Conservation (phyloP, 2,888 invertebrate species). For the Eulithis testata region DNA sequence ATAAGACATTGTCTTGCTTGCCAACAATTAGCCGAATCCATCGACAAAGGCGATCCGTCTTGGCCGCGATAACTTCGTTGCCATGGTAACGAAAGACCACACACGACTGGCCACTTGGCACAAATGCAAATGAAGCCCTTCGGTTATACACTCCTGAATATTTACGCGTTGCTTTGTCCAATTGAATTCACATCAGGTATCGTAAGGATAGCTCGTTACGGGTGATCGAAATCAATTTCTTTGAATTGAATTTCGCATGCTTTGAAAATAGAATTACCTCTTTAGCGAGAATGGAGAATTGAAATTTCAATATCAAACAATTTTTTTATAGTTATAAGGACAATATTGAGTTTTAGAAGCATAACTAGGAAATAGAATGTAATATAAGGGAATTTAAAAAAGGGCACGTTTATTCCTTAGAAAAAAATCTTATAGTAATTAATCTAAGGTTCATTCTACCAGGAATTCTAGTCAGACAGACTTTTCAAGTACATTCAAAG, state of each 20-base stretch:
- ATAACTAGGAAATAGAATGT: too few relatives aligned
- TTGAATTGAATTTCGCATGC: background rate
- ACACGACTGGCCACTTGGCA: constrained; percentile 69
- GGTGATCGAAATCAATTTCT: constrained; percentile 6
- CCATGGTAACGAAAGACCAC: constrained; percentile 79
- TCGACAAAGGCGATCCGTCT: constrained; percentile 61
- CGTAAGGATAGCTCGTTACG: constrained; percentile 9
- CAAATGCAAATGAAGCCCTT: constrained; percentile 70
- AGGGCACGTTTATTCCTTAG: background rate
- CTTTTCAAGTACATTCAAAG: background rate
- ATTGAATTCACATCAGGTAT: constrained; percentile 54
- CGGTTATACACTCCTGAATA: constrained; percentile 61
- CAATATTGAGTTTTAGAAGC: too few relatives aligned
- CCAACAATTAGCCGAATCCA: constrained; percentile 78
- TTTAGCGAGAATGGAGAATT: background rate
- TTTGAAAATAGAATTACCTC: background rate
- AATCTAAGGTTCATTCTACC: too few relatives aligned
- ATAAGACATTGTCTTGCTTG: constrained; percentile 34
- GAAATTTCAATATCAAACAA: too few relatives aligned
- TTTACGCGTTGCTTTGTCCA: constrained; percentile 62
- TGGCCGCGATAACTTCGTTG: constrained; percentile 52
- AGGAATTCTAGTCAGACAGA: too few relatives aligned
- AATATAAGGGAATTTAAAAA: too few relatives aligned
- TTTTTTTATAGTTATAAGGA: too few relatives aligned
- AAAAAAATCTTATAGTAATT: too few relatives aligned